These are phyloP conservation scores for Aleiodes alternator DNA, from an alignment of 2,888 invertebrate genomes.

Conservation along the genomic window DNA sequence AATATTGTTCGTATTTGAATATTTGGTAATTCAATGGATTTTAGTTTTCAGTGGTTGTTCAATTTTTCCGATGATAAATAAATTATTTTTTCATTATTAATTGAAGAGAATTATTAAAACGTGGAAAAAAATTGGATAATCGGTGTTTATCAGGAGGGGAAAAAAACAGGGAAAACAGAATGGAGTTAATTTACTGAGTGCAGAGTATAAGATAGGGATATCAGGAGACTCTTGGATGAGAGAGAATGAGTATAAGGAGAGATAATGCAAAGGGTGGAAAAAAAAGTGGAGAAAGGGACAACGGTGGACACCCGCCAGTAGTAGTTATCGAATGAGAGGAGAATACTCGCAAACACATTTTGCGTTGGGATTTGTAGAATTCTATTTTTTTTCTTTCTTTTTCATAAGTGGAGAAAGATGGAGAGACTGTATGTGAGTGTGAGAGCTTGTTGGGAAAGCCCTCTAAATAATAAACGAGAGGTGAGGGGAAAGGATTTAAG, in stretches of 20 bases:
- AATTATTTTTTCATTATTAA: too few relatives aligned
- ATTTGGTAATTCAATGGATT: too few relatives aligned
- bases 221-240: constrained; percentile 8
- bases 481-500: constrained; percentile 66
- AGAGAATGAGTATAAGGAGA: constrained; percentile 48
- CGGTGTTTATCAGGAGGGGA: background rate
- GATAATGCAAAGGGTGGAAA: constrained; percentile 50
- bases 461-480: constrained; percentile 74
- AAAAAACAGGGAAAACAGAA: background rate
- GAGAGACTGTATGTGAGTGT: constrained; percentile 44
- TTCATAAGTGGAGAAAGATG: constrained; percentile 29
- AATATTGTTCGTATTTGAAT: background rate
- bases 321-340: constrained; percentile 8
- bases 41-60: too few relatives aligned
- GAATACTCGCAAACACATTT: constrained; percentile 25
- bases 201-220: constrained; percentile 33
- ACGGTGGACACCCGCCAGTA: constrained; percentile 39
- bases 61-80: too few relatives aligned
- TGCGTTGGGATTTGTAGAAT: constrained; percentile 6
- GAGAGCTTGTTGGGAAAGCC: constrained; percentile 55
- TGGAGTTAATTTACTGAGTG: constrained; percentile 27
- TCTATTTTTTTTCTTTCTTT: constrained; percentile 1
- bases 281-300: constrained; percentile 32
- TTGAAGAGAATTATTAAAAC: too few relatives aligned
- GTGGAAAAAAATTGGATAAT: background rate